These are phyloP conservation scores for Holacanthus passer DNA, from an alignment of 2,113 vertebrate species.

Conservation along the genomic window DNA sequence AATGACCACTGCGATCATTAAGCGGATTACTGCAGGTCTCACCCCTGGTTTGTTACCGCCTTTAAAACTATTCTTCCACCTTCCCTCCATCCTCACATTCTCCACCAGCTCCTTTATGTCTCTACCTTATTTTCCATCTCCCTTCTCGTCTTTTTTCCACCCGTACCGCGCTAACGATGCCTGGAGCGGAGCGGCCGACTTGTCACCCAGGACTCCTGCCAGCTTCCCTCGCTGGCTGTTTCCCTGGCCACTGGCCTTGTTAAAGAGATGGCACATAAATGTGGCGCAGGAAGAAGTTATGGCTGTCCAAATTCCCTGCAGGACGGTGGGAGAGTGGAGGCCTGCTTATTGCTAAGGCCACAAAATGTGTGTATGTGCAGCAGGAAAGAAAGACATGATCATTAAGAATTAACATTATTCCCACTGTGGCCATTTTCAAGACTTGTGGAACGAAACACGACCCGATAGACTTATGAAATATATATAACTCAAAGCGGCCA, in stretches of 20 bases:
- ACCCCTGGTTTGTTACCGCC: slow-evolving; percentile 24
- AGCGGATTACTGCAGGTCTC: slow-evolving; percentile 16
- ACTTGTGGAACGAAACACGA: slow-evolving; percentile 27
- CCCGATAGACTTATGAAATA: slow-evolving; percentile 42
- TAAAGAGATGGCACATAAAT: slow-evolving; percentile 71
- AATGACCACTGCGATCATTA: slow-evolving; percentile 26
- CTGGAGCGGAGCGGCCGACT: slow-evolving; percentile 27
- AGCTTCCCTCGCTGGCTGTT: slow-evolving; percentile 46
- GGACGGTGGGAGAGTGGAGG: slow-evolving; percentile 28
- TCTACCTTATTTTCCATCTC: slow-evolving; percentile 24
- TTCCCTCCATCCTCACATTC: neutral
- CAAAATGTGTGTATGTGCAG: slow-evolving; percentile 40
- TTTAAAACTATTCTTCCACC: slow-evolving; percentile 4
- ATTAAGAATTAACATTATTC: slow-evolving; percentile 63
- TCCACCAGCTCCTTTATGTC: slow-evolving; percentile 28
- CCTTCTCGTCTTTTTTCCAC: slow-evolving; percentile 10
- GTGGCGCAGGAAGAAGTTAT: slow-evolving; percentile 59
- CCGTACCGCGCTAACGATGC: slow-evolving; percentile 55
- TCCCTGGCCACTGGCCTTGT: slow-evolving; percentile 63
- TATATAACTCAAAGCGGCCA: slow-evolving; percentile 42
- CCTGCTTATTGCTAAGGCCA: slow-evolving; percentile 34
- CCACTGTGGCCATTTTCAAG: slow-evolving; percentile 47
- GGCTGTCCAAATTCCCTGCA: slow-evolving; percentile 53
- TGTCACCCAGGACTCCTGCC: slow-evolving; percentile 46
- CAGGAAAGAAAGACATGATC: slow-evolving; percentile 34